Conservation (phyloP, 2,797 vertebrate genomes). For the Pipistrellus nathusii region DNA sequence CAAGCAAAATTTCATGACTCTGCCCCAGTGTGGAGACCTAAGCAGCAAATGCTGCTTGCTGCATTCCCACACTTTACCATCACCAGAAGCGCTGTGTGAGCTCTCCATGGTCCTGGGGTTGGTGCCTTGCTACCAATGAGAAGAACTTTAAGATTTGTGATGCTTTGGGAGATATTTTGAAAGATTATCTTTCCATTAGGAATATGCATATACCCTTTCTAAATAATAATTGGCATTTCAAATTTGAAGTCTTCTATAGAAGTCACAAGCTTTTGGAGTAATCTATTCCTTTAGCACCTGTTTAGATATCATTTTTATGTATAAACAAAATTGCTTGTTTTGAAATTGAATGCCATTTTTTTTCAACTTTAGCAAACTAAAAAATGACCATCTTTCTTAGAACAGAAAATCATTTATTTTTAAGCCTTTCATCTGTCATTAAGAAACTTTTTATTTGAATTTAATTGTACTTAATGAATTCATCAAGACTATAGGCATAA, state of each 20-base stretch:
- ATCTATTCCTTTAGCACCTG: neutral
- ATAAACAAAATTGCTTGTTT: slow-evolving; percentile 28
- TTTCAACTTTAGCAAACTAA: neutral
- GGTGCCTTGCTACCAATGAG: neutral
- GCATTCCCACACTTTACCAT: neutral
- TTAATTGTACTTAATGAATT: neutral
- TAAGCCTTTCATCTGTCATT: slow-evolving; percentile 22
- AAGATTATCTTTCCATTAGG: slow-evolving; percentile 10
- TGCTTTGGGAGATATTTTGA: slow-evolving; percentile 33
- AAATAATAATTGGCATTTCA: neutral
- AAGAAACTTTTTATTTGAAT: slow-evolving; percentile 17
- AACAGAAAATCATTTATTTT: neutral
- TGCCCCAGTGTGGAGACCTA: neutral
- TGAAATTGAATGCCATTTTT: slow-evolving; percentile 28
- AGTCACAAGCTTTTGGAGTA: neutral
- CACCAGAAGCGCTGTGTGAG: neutral
- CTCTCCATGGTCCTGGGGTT: slow-evolving; percentile 79
- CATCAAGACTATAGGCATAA: neutral
- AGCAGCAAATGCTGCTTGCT: no score
- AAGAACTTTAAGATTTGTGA: neutral
- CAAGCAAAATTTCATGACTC: neutral
- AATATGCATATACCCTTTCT: neutral
- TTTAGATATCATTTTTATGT: slow-evolving; percentile 26
- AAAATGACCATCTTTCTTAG: neutral
- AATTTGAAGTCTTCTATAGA: neutral